A percentile compares a stretch with the other conserved stretches of the same genome.
These are phyloP conservation scores for Artibeus lituratus DNA, from an alignment of 2,797 vertebrate species.

Conservation along the genomic window DNA sequence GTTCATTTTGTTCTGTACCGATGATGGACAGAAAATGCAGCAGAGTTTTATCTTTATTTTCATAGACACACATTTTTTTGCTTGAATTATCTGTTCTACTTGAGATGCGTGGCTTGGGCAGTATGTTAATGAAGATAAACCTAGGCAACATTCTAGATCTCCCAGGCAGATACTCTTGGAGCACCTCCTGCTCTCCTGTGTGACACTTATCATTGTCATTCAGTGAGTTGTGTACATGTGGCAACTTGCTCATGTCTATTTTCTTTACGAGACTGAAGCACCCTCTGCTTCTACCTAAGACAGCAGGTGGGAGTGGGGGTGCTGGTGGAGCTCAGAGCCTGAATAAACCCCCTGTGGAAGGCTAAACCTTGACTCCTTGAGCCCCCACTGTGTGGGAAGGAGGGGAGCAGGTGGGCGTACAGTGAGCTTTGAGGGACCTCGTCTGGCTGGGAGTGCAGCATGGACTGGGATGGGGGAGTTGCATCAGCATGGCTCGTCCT, in stretches of 20 bases:
- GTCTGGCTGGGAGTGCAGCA: neutral
- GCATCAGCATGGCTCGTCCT: neutral
- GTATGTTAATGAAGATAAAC: neutral
- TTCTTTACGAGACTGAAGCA: neutral
- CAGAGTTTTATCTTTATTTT: neutral
- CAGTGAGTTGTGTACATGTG: neutral
- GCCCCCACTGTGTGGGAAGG: neutral
- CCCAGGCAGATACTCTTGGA: neutral
- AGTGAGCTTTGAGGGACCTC: neutral
- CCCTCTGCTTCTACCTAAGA: neutral
- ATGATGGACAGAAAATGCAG: neutral
- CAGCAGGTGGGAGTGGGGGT: neutral
- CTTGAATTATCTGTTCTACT: neutral
- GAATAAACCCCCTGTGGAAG: neutral
- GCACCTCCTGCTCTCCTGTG: neutral
- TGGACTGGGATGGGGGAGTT: neutral
- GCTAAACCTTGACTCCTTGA: neutral
- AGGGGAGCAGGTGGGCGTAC: neutral
- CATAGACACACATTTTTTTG: neutral
- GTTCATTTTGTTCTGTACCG: neutral
- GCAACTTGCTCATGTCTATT: neutral
- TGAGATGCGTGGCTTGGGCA: neutral
- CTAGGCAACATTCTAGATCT: neutral
- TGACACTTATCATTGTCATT: neutral
- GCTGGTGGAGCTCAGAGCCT: neutral